A percentile compares a stretch with the other conserved stretches of the same genome.
Evolutionary conservation across 2,888 invertebrate genomes (phyloP).

Genomic region (Ophion obscuratus): DNA sequence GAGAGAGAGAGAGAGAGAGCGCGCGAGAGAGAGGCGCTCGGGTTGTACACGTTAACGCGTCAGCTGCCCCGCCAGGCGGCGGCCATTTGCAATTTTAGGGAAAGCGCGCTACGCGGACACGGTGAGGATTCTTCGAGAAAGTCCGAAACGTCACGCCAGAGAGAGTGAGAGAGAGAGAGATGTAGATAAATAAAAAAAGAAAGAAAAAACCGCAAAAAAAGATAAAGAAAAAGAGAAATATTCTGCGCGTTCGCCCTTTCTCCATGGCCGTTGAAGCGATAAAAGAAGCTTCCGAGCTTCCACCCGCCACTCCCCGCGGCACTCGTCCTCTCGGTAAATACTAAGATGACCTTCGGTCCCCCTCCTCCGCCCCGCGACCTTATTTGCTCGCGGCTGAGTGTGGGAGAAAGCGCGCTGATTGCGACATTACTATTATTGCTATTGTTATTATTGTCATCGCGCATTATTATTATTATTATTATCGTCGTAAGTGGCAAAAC

Average conservation of each 20-base stretch:
- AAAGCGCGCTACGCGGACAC: constrained; percentile 61
- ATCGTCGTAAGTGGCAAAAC: constrained; percentile 5
- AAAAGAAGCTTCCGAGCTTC: constrained; percentile 48
- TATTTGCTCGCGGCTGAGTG: constrained; percentile 62
- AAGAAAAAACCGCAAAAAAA: not conserved
- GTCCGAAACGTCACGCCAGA: constrained; percentile 18
- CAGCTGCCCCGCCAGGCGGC: constrained; percentile 76
- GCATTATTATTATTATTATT: constrained; percentile 22
- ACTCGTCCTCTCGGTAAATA: constrained; percentile 27
- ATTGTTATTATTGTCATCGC: no score
- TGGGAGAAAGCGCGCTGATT: constrained; percentile 63
- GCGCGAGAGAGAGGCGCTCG: constrained; percentile 16
- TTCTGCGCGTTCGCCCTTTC: not conserved
- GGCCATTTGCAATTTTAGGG: constrained; percentile 82
- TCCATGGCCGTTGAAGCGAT: not conserved
- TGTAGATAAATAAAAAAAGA: not conserved
- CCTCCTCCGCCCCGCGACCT: constrained; percentile 53
- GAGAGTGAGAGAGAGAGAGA: not conserved
- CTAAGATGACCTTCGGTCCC: constrained; percentile 65
- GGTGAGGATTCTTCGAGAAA: constrained; percentile 52
- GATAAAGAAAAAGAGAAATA: not conserved
- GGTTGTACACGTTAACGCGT: constrained; percentile 66
- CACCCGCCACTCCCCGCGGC: constrained; percentile 12
- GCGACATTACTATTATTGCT: constrained; percentile 45
- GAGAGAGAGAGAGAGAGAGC: not conserved